Conservation (phyloP, 2,888 invertebrate species). For the Tipula lateralis region DNA sequence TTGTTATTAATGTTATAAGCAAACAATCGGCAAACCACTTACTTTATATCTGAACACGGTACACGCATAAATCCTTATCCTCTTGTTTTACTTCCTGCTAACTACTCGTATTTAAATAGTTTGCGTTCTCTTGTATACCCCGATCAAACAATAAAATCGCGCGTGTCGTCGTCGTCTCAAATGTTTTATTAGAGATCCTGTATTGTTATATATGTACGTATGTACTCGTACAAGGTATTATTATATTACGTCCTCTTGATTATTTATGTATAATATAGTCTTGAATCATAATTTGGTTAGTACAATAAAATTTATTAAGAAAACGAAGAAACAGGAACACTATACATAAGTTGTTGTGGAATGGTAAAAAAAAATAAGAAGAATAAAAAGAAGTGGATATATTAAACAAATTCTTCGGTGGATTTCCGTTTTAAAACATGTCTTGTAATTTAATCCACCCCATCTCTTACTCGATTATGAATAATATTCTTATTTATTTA, state of each 20-base stretch:
- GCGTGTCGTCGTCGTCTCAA: not conserved
- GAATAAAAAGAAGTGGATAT: not conserved
- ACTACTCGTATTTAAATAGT: not conserved
- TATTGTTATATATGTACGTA: not conserved
- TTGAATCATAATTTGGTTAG: not conserved
- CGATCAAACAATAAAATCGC: constrained; percentile 15
- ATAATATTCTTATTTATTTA: not conserved
- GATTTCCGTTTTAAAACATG: constrained; percentile 27
- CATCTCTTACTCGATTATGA: not conserved
- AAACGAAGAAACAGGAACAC: constrained; percentile 20
- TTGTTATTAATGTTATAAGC: not conserved
- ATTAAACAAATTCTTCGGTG: constrained; percentile 2
- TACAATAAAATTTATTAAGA: not conserved
- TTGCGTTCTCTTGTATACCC: not conserved
- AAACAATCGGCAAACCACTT: constrained; percentile 15
- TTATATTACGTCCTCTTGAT: constrained; percentile 19
- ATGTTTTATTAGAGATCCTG: not conserved
- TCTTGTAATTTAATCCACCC: constrained; percentile 29
- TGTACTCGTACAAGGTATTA: not conserved
- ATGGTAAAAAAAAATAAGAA: not conserved
- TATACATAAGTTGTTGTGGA: not conserved
- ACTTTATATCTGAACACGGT: not conserved
- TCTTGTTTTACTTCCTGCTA: constrained; percentile 14
- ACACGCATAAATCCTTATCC: not conserved
- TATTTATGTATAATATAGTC: not conserved